Evolutionary conservation across 2,113 vertebrate species (phyloP).

Genomic region (Entomyzon cyanotis): DNA sequence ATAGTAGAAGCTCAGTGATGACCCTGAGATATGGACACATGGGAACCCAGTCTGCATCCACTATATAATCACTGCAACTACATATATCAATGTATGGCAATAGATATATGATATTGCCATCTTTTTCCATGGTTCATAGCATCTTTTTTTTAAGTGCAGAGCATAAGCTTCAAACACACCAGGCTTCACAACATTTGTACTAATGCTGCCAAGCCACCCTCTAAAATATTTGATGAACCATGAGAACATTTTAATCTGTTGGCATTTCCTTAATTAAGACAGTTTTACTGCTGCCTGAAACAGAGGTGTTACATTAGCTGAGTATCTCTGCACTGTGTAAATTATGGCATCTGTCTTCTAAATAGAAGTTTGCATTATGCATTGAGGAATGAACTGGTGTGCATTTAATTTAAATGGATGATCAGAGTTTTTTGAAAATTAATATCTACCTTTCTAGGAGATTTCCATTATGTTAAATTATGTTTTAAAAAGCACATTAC

Average conservation of each 20-base stretch:
- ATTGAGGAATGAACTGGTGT: background rate
- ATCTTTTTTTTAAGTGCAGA: background rate
- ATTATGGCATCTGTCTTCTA: background rate
- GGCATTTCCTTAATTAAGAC: background rate
- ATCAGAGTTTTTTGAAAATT: background rate
- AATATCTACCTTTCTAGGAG: background rate
- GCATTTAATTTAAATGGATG: conserved; percentile 17
- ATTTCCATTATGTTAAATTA: background rate
- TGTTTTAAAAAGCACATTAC: background rate
- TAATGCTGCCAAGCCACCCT: background rate
- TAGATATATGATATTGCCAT: background rate
- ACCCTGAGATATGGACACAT: background rate
- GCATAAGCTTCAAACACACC: background rate
- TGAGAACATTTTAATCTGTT: conserved; percentile 1
- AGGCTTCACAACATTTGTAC: background rate
- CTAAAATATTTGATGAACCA: background rate
- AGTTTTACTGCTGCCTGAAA: background rate
- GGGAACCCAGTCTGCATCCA: background rate
- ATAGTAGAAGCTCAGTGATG: background rate
- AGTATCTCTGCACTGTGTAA: background rate
- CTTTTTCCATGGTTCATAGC: background rate
- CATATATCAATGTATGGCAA: background rate
- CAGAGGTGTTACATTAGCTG: background rate
- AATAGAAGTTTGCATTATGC: background rate
- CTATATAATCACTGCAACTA: background rate